Evolutionary conservation across 1,140 invertebrate genomes (phyloP).

Genomic region (Pseudomyrmex pallidus): DNA sequence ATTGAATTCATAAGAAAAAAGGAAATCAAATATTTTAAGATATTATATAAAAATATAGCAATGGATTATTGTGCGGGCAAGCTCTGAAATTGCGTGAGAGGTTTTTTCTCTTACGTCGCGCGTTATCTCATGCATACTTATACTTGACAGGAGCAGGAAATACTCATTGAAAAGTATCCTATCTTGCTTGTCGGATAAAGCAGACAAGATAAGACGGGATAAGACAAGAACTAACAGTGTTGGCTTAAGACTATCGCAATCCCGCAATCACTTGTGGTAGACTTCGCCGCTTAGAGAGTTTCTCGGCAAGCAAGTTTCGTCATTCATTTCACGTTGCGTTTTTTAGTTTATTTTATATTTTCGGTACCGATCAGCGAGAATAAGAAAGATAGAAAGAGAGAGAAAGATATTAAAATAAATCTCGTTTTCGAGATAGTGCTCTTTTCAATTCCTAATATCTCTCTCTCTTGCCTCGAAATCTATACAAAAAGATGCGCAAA

Average conservation of each 20-base stretch:
- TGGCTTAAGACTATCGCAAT: slow-evolving; percentile 57
- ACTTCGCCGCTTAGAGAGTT: slow-evolving; percentile 41
- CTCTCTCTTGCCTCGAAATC: no score
- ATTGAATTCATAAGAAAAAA: no score
- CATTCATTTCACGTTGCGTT: no score
- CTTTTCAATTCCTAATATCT: no score
- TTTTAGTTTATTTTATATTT: no score
- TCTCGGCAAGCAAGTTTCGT: background rate
- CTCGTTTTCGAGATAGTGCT: no score
- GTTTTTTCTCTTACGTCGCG: background rate
- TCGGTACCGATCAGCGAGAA: no score
- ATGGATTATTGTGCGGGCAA: background rate
- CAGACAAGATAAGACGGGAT: slow-evolving; percentile 56
- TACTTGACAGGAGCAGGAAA: slow-evolving; percentile 1
- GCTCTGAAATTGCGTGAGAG: background rate
- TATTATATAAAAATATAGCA: background rate
- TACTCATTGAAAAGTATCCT: slow-evolving; percentile 32
- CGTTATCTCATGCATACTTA: slow-evolving; percentile 1
- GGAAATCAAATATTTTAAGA: background rate
- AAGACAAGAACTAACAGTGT: slow-evolving; percentile 53
- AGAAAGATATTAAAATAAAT: no score
- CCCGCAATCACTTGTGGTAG: slow-evolving; percentile 51
- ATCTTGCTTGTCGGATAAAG: slow-evolving; percentile 40
- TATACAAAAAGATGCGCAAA: no score
- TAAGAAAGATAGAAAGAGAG: no score